Base-by-base conservation (phyloP, 2,888 invertebrate genomes). In the Ochlodes sylvanus region DNA sequence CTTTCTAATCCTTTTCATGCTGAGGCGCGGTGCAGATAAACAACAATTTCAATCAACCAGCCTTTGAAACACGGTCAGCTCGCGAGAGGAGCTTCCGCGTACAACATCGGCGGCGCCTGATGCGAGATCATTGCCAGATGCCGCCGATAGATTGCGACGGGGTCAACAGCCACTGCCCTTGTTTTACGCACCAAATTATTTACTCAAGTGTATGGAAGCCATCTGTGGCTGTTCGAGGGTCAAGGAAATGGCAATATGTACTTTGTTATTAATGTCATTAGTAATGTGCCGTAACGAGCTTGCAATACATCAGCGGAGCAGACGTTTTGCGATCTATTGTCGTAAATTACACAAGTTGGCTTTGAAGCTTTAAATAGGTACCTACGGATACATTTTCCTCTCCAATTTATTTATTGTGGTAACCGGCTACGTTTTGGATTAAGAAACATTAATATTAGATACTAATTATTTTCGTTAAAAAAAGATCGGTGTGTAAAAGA, bases 81-180 rank as follows among this genome's bases (percentile, higher is more conserved):
- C 83, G 82, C 83, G 82, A 80, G 83, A 79, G 80, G 76, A 82
- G 85, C 89, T 91, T 90, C 91, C 91, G 91, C 84, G 72, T 72
- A 70, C 71, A 70, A 80, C 83, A 84, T n/a, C n/a, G n/a, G 52
- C 52, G 27, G 82, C 84, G 86, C 81, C 86, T 88, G 84, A 78
- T 77, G 83, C 81, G 84, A 85, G 92, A 91, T 91, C 88, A 91
- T 90, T 89, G 90, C 92, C 92, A 92, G 91, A 92, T 92, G 91
- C 85, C 84, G 85, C 77, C 85, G 83, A 89, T 90, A 89, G 90
- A 90, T 86, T 84, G 86, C 88, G 85, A 85, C 90, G 91, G 91
- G 92, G 92, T 92, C 92, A 92, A 92, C 89, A 92, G 90, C 91
- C 91, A 91, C 81, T 90, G 91, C 88, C 89, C 90, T 90, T 91